Percentiles rank a stretch among this genome's conserved stretches.
Conservation (phyloP, 2,888 invertebrate species). For the Panopea generosa region DNA sequence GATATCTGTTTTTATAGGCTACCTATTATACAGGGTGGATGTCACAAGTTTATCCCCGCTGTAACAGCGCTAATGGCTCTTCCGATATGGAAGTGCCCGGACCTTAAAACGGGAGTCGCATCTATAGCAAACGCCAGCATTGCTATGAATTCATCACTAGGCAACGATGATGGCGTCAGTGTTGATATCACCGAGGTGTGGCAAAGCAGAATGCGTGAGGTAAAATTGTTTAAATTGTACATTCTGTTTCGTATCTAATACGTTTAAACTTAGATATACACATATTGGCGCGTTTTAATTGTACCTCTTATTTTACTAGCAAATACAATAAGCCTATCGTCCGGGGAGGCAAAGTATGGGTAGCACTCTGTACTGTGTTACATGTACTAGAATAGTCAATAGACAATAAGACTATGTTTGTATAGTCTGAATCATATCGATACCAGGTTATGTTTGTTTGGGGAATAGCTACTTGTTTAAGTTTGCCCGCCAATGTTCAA, state of each 20-base stretch:
- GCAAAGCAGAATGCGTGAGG: constrained; percentile 74
- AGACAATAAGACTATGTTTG: no score
- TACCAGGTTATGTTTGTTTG: no score
- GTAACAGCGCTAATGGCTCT: constrained; percentile 74
- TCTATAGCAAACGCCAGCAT: not conserved
- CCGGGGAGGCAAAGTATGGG: no score
- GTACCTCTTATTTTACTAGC: no score
- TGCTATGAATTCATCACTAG: constrained; percentile 16
- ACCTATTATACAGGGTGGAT: constrained; percentile 79
- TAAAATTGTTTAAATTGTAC: constrained; percentile 29
- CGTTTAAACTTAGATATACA: no score
- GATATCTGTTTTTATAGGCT: constrained; percentile 66
- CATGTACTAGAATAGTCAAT: no score
- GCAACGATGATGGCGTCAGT: constrained; percentile 6
- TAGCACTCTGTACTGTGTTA: no score
- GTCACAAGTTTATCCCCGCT: constrained; percentile 79
- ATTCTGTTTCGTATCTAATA: not conserved
- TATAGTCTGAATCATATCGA: no score
- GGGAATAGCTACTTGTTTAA: no score
- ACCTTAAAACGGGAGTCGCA: constrained; percentile 2
- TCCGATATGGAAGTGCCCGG: constrained; percentile 74
- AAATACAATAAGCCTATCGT: no score
- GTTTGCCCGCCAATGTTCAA: no score
- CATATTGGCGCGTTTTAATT: no score
- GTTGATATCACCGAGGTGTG: constrained; percentile 57